Evolutionary conservation across 2,888 invertebrate species (phyloP).

Genomic region (Oscheius myriophilus): DNA sequence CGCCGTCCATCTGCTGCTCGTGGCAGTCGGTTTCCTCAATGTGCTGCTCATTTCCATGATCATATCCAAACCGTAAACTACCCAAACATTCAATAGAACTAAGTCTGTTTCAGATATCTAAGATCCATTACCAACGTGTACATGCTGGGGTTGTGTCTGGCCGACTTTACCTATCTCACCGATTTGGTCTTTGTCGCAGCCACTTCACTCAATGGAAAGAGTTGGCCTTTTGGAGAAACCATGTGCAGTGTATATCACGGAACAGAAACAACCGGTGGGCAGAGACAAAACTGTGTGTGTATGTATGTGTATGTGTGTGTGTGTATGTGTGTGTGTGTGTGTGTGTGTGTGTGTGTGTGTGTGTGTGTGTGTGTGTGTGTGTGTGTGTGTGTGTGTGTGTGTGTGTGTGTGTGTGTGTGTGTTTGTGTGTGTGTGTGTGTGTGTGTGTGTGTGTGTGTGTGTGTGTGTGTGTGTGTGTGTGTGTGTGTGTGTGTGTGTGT

Average conservation of each 20-base stretch:
- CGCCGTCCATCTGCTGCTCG: constrained; percentile 64
- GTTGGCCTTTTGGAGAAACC: constrained; percentile 67
- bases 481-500: too few relatives aligned
- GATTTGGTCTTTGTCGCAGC: constrained; percentile 67
- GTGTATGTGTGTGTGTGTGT: too few relatives aligned
- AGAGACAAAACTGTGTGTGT: too few relatives aligned
- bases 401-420: too few relatives aligned
- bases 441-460: too few relatives aligned
- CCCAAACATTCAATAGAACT: neutral
- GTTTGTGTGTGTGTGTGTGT: too few relatives aligned
- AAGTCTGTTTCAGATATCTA: constrained; percentile 60
- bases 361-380: too few relatives aligned
- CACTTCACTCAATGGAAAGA: constrained; percentile 66
- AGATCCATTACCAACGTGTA: constrained; percentile 69
- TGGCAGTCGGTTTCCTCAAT: constrained; percentile 65
- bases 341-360: too few relatives aligned
- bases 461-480: too few relatives aligned
- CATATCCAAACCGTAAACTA: constrained; percentile 49
- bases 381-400: too few relatives aligned
- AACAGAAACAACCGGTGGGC: constrained; percentile 66
- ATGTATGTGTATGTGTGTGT: too few relatives aligned
- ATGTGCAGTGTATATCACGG: constrained; percentile 68
- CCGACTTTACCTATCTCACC: constrained; percentile 68
- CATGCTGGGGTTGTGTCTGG: constrained; percentile 66
- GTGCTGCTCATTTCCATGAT: constrained; percentile 65